A percentile compares a stretch with the other conserved stretches of the same genome.
Evolutionary conservation across 2,113 vertebrate genomes (phyloP).

Genomic region (Melanocharis versteri): DNA sequence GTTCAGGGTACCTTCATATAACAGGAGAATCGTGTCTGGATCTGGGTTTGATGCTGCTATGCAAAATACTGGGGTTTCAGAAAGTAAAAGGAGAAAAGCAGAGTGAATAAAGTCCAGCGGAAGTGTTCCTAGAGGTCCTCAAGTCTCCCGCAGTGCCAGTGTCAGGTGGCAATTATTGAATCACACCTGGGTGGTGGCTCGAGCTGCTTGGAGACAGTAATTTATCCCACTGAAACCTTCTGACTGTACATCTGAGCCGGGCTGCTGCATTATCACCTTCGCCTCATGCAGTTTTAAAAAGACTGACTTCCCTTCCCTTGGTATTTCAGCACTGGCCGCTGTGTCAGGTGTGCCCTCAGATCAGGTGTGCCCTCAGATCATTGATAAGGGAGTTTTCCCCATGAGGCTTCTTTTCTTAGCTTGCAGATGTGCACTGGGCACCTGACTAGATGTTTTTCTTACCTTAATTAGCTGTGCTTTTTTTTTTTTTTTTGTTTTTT

Average conservation of each 20-base stretch:
- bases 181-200: accelerated
- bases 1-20: neutral
- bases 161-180: neutral
- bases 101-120: neutral
- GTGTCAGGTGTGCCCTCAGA: neutral
- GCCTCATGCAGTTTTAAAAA: neutral
- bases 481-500: neutral
- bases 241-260: neutral
- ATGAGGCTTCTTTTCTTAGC: neutral
- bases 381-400: neutral
- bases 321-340: neutral
- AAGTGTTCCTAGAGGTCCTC: neutral
- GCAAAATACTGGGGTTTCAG: neutral
- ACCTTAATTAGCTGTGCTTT: neutral
- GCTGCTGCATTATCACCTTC: neutral
- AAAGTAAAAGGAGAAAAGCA: neutral
- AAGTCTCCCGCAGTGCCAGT: neutral
- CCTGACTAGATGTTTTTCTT: neutral
- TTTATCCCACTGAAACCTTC: neutral
- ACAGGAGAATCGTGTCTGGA: neutral
- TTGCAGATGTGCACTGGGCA: neutral
- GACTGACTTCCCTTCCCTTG: neutral
- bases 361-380: neutral
- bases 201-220: neutral
- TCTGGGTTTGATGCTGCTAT: neutral